Evolutionary conservation across 1,140 invertebrate species (phyloP).

Genomic region (Zaprionus nigranus): DNA sequence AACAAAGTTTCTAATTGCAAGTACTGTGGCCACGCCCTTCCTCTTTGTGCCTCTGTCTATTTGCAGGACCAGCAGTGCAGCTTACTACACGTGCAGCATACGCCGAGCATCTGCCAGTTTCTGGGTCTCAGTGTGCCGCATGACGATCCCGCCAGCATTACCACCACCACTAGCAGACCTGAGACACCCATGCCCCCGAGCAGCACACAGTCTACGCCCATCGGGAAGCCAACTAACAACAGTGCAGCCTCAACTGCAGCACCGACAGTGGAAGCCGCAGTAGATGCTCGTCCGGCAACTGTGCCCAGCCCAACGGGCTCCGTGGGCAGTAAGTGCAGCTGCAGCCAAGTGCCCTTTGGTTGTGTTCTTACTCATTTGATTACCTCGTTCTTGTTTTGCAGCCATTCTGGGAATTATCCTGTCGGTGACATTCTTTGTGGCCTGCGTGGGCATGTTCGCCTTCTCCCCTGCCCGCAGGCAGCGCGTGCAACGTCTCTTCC

Average conservation of each 20-base stretch:
- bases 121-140: slow-evolving; percentile 55
- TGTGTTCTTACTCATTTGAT: slow-evolving; percentile 1
- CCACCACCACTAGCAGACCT: slow-evolving; percentile 20
- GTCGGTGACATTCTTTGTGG: slow-evolving; percentile 74
- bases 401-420: slow-evolving; percentile 72
- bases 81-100: slow-evolving; percentile 74
- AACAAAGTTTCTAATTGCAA: slow-evolving; percentile 79
- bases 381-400: slow-evolving; percentile 38
- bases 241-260: slow-evolving; percentile 38
- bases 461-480: slow-evolving; percentile 77
- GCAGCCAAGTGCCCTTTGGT: slow-evolving; percentile 5
- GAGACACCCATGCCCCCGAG: slow-evolving; percentile 23
- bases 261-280: slow-evolving; percentile 37
- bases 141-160: slow-evolving; percentile 18
- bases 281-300: slow-evolving; percentile 29
- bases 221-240: slow-evolving; percentile 60
- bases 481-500: slow-evolving; percentile 69
- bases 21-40: slow-evolving; percentile 9
- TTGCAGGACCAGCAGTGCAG: slow-evolving; percentile 72
- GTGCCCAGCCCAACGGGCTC: slow-evolving; percentile 70
- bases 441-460: slow-evolving; percentile 74
- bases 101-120: slow-evolving; percentile 78
- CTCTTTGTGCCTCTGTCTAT: slow-evolving; percentile 1
- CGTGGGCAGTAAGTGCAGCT: slow-evolving; percentile 80
- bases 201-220: slow-evolving; percentile 47